Base-by-base conservation (phyloP, 1,140 invertebrate genomes). In the Ooceraea biroi region DNA sequence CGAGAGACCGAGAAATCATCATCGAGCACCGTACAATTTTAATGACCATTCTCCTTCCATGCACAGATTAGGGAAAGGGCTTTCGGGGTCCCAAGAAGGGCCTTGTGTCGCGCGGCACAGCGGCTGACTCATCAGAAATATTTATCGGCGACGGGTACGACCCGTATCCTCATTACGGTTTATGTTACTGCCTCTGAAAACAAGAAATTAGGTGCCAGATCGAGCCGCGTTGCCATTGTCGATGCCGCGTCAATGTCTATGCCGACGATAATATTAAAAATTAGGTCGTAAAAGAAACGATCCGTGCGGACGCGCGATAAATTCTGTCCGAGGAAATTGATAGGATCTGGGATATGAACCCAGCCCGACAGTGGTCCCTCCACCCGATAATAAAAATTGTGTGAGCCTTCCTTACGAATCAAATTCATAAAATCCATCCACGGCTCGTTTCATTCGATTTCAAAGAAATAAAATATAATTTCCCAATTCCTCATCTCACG, bases 1-100 rank as follows among this genome's bases (percentile, higher is more conserved):
- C 36, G 72, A 65, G 61, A 61, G 52, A 5, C 7, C 36, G 65
- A 68, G 61, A 12, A 63, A 48, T 61, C 85, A 58, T 65, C 69
- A 14, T 57, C n/a, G 50, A 44, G 41, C 50, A 17, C 25, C 73
- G 55, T 22, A 46, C 58, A 63, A 25, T n/a, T 87, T 88, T 88
- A 87, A 88, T 84, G 74, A 48, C 50, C 55, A 36, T 61, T 36
- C 55, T 68, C 2, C 36, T 36, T 52, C 17, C 22, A 14, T 82
- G 57, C 69, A 66, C 82, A 88, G 86, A 88, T 88, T 88, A 88
- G 85, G 55, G 69, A 88, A 80, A 84, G 71, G 61, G 41, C 14
- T 73, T 65, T 74, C 30, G 36, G 69, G n/a, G 41, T 12, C 12
- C 19, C 25, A 48, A 17, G 71, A 82, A n/a, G 36, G 36, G 36